These are phyloP conservation scores for Trichopria drosophilae DNA, from an alignment of 2,888 invertebrate species.

Conservation along the genomic window DNA sequence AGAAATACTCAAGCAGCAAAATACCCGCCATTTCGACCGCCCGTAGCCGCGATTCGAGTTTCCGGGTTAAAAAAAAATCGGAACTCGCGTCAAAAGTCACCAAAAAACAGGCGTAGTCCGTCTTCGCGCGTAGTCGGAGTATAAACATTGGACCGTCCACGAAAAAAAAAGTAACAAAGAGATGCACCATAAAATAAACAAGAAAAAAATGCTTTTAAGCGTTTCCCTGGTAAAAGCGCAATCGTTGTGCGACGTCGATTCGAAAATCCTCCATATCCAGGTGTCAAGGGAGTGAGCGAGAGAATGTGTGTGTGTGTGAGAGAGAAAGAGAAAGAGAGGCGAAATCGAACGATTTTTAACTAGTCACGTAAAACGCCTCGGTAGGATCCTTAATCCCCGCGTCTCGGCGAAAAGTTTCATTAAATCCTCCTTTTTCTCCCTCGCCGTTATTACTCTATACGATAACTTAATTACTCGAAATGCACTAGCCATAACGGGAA, in stretches of 20 bases:
- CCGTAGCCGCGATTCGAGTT: conserved; percentile 8
- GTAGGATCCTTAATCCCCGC: conserved; percentile 46
- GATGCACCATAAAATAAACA: not conserved
- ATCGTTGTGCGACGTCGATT: conserved; percentile 15
- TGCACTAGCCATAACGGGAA: conserved; percentile 42
- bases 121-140: conserved; percentile 21
- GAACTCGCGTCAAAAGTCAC: no score
- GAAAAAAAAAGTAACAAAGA: conserved; percentile 25
- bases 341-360: conserved; percentile 46
- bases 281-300: conserved; percentile 15
- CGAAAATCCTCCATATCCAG: conserved; percentile 23
- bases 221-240: conserved; percentile 11
- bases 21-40: conserved; percentile 14
- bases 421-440: conserved; percentile 28
- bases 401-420: conserved; percentile 34
- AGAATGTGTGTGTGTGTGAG: conserved; percentile 21
- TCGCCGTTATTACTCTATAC: conserved; percentile 35
- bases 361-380: conserved; percentile 52
- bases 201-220: conserved; percentile 6
- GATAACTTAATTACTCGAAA: conserved; percentile 42
- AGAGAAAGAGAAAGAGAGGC: conserved; percentile 23
- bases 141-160: conserved; percentile 32
- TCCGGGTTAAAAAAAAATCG: no score
- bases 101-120: conserved; percentile 26
- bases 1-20: not conserved